Base-by-base conservation (phyloP, 2,888 invertebrate genomes). In the Julus scanicus region DNA sequence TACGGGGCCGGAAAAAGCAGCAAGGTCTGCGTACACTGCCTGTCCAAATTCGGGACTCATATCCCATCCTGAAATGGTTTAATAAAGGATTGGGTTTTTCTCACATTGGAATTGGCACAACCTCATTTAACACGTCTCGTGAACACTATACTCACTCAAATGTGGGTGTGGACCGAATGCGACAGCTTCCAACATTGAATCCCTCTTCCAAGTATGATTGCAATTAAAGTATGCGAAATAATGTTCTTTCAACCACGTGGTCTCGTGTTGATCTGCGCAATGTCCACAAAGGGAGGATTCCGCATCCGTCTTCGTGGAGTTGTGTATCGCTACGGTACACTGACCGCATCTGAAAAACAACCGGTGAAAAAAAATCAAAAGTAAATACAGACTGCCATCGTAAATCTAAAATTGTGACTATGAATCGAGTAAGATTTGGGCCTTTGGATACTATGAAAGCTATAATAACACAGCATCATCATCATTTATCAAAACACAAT, bases 131-230 rank as follows among this genome's bases (percentile, higher is more conserved):
- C 29, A 11, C 1, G 71, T 9, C 29, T 29, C 11, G 71, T 20
- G 5, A 2, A 44, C 5, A 44, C 8, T 8, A 20, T 11, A 87
- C 40, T 87, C 39, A 87, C 87, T 20, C 17, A 63, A 44, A 39
- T 87, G 71, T 6, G 87, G 87, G 11, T 40, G 63, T 9, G 9
- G 57, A 17, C 87, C 87, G 20, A 63, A 87, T 9, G 63, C 87
- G n/a, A 87, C 71, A 39, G 87, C 87, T 87, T 87, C 87, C 37
- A 71, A 1, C 63, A 87, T 87, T 11, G 40, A 40, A 40, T 63
- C 63, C 29, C 17, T 37, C 63, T 87, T 87, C 87, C 87, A 87
- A 8, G 71, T 71, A 20, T 87, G 13, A 40, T 87, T 39, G 40
- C 87, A 87, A 29, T 84, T 48, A n/a, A 63, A 87, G 44, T 63